These are phyloP conservation scores for Syrrhaptes paradoxus DNA, from an alignment of 2,113 vertebrate genomes.

Conservation along the genomic window DNA sequence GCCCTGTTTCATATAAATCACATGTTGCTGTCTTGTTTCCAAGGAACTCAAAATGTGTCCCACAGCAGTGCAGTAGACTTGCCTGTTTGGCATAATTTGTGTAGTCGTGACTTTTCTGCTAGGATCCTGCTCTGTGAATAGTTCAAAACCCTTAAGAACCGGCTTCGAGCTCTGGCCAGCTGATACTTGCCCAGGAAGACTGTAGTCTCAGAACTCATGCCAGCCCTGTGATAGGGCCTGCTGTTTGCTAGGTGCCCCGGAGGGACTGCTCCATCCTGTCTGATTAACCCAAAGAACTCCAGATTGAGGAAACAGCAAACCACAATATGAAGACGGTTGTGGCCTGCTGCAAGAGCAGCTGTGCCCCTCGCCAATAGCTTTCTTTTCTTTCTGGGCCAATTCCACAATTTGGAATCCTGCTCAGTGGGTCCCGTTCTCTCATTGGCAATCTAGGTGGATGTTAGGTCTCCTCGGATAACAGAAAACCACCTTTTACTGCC, in stretches of 20 bases:
- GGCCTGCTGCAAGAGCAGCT: background rate
- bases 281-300: background rate
- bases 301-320: background rate
- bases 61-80: background rate
- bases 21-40: background rate
- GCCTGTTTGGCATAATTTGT: background rate
- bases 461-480: background rate
- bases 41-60: background rate
- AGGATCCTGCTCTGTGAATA: background rate
- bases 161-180: background rate
- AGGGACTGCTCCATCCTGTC: background rate
- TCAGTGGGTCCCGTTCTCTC: background rate
- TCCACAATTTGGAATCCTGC: background rate
- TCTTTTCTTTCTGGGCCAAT: background rate
- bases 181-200: conserved; percentile 5
- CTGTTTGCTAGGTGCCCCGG: background rate
- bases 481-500: background rate
- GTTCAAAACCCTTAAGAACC: background rate
- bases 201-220: background rate
- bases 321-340: background rate
- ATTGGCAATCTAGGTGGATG: background rate
- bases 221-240: background rate
- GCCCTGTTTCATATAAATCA: background rate
- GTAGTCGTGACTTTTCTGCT: background rate
- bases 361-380: background rate